These are phyloP conservation scores for Microtus obscurus DNA, from an alignment of 2,797 vertebrate genomes.

Conservation along the genomic window DNA sequence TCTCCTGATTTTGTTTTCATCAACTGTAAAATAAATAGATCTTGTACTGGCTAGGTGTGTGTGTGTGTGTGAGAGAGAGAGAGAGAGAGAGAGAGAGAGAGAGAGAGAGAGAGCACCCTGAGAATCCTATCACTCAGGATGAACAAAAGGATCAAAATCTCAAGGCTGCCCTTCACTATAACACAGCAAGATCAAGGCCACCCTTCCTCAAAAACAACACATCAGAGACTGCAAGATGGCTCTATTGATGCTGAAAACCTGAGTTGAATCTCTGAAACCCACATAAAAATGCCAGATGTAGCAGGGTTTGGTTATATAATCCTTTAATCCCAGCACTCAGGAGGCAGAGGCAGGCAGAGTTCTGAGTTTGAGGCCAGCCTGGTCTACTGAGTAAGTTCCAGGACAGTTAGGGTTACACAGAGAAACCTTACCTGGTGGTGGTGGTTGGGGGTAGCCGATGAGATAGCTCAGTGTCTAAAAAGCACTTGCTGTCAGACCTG, in stretches of 20 bases:
- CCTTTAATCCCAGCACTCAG: background rate
- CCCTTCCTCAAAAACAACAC: background rate
- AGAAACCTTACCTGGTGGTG: background rate
- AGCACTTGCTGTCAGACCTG: background rate
- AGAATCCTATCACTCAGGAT: background rate
- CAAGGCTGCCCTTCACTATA: background rate
- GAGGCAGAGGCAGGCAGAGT: background rate
- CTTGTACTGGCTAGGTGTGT: background rate
- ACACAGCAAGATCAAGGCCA: background rate
- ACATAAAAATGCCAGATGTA: background rate
- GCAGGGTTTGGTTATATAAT: too few relatives aligned
- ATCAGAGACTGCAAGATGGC: background rate
- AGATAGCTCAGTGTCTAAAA: background rate
- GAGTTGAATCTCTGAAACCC: background rate
- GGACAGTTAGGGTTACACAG: background rate
- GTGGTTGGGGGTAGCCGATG: too few relatives aligned
- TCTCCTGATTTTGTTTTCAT: slow-evolving; percentile 3
- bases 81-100: too few relatives aligned
- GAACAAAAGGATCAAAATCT: background rate
- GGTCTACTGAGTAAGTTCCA: background rate
- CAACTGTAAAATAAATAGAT: background rate
- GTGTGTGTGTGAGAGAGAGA: too few relatives aligned
- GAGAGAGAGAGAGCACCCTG: too few relatives aligned
- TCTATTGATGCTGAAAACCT: background rate
- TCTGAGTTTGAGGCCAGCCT: background rate